phyloP scores from a whole-genome alignment of 2,888 invertebrate genomes.

The Leptura quadrifasciata region DNA sequence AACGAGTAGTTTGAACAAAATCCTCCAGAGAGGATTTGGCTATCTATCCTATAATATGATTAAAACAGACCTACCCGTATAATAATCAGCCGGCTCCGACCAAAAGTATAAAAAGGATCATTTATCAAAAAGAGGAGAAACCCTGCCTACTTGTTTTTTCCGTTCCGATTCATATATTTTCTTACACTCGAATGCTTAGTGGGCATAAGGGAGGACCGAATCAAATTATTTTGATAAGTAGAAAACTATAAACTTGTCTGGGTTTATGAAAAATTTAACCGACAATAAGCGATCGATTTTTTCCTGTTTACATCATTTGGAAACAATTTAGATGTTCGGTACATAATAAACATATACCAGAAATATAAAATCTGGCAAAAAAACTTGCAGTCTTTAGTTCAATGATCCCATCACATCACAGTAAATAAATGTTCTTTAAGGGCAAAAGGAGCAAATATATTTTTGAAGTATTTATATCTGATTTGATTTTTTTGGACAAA shows the following conservation, averaged over 20 bases:
- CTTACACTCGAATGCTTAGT: conserved; percentile 49
- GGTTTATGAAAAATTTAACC: conserved; percentile 34
- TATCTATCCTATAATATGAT: conserved; percentile 20
- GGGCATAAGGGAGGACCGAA: not conserved
- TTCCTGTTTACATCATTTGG: not conserved
- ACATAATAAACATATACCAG: too few relatives aligned
- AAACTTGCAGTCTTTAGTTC: too few relatives aligned
- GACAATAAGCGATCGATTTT: not conserved
- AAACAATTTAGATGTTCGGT: not conserved
- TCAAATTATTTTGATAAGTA: conserved; percentile 25
- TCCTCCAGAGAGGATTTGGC: not conserved
- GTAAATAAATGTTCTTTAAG: too few relatives aligned
- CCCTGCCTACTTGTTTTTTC: conserved; percentile 58
- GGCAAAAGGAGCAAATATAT: too few relatives aligned
- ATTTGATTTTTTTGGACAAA: too few relatives aligned
- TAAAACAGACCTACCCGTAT: conserved; percentile 23
- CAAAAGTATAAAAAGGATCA: conserved; percentile 61
- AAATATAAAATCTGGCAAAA: too few relatives aligned
- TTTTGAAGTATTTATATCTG: too few relatives aligned
- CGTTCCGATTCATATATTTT: conserved; percentile 64
- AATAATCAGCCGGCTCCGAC: conserved; percentile 54
- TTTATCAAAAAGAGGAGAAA: conserved; percentile 61
- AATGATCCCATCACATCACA: too few relatives aligned
- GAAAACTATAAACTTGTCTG: conserved; percentile 24
- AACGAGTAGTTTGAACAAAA: not conserved